Base-by-base conservation (phyloP, 2,797 vertebrate genomes). In the Meda fulgida region DNA sequence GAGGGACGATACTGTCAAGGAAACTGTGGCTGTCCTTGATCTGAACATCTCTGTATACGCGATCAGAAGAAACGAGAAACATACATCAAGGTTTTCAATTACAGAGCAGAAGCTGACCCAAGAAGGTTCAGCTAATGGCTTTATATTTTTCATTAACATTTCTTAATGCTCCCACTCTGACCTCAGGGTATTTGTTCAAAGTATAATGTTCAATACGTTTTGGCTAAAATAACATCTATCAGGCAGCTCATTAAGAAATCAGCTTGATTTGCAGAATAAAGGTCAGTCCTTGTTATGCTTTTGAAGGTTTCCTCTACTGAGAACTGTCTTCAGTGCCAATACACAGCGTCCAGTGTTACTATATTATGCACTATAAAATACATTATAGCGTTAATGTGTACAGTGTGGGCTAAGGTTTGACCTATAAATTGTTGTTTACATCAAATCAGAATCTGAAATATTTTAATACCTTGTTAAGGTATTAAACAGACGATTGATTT, bases 241-340 rank as follows among this genome's bases (percentile, higher is more conserved):
- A 93, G 92, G 94, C 92, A 93, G 86, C 55, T 87, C 53, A 5
- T 86, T 87, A 90, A 88, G 91, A 93, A 94, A 95, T 92, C 89
- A 91, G 93, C 92, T 94, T 94, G 84, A 95, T 95, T 95, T 94
- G 93, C 93, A 92, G 93, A 95, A 94, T 95, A 95, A 95, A 96
- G 95, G 95, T 95, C 95, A 95, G 87, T 75, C 89, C 76, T 84
- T 90, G 92, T 89, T 84, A 89, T 90, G 91, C 89, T 89, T 91
- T 93, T 91, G 89, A 92, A 88, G 87, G 84, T 81, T 88, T 89
- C 3, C 16, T 65, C 78, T 46, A 46, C 58, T 90, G 88, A 90
- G 34, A 92, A 89, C 80, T 71, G 51, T 83, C 63, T 51, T 79
- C 63, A 69, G 55, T 60, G 70, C 66, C 21, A 43, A 29, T 63